A percentile compares a stretch with the other conserved stretches of the same genome.
phyloP scores from a whole-genome alignment of 2,888 invertebrate genomes.

The Hydroisotoma schaefferi region DNA sequence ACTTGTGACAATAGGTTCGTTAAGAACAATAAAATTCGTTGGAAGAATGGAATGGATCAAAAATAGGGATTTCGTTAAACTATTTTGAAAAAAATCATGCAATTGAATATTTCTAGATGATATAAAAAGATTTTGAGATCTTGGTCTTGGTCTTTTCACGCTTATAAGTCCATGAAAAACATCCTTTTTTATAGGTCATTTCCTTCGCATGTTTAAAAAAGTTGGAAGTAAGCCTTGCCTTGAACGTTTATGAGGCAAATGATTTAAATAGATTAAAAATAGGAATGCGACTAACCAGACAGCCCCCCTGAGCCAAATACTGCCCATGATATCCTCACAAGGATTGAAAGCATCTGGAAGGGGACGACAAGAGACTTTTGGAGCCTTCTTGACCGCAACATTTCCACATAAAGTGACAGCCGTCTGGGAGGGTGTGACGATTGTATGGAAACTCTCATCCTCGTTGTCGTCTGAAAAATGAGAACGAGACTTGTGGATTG shows the following conservation, averaged over 20 bases:
- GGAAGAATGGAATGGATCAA: too few species aligned
- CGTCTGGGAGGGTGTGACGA: slow-evolving; percentile 35
- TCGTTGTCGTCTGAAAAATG: slow-evolving; percentile 6
- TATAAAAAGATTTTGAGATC: too few species aligned
- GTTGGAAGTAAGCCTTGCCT: not conserved
- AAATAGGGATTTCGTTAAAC: too few species aligned
- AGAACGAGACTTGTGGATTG: slow-evolving; percentile 12
- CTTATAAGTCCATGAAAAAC: too few species aligned
- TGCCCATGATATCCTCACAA: slow-evolving; percentile 86
- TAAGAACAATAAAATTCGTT: too few species aligned
- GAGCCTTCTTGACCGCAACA: slow-evolving; percentile 25
- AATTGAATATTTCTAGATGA: too few species aligned
- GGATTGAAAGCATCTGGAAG: slow-evolving; percentile 78
- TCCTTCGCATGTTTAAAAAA: not conserved
- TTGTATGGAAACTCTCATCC: slow-evolving; percentile 29
- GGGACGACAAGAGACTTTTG: slow-evolving; percentile 62
- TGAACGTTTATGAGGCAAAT: not conserved
- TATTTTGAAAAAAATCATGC: too few species aligned
- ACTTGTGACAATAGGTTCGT: too few species aligned
- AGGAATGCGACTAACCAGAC: slow-evolving; percentile 63
- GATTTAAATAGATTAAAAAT: not conserved
- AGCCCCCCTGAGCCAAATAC: slow-evolving; percentile 69
- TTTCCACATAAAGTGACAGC: slow-evolving; percentile 35
- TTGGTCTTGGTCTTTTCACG: too few species aligned
- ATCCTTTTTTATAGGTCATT: too few species aligned